These are phyloP conservation scores for Mastigias papua DNA, from an alignment of 30 jellyfish, hydroid and myxozoan species.

Conservation along the genomic window DNA sequence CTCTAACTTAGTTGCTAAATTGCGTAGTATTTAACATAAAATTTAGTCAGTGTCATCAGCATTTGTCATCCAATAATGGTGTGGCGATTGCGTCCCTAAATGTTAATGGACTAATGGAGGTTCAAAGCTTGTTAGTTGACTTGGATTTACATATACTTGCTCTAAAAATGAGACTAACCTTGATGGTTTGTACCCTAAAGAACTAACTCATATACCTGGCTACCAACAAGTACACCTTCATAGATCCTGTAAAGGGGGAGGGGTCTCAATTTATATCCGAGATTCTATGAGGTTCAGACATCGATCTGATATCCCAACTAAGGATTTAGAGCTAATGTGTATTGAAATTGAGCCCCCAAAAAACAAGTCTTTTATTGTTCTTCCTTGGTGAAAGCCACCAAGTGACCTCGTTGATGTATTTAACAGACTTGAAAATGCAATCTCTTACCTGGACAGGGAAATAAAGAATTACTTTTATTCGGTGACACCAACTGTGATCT, in stretches of 20 bases:
- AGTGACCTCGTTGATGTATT: conserved; percentile 14
- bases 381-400: conserved; percentile 53
- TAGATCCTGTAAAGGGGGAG: conserved; percentile 17
- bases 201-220: background rate
- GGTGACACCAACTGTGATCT: conserved; percentile 58
- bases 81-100: background rate
- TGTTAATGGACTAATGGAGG: no score
- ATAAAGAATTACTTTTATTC: conserved; percentile 18
- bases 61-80: background rate
- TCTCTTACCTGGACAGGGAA: conserved; percentile 11
- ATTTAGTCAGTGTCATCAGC: background rate
- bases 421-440: background rate
- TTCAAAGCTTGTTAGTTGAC: background rate
- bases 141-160: conserved; percentile 27
- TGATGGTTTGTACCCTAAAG: conserved; percentile 11
- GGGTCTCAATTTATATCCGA: conserved; percentile 43
- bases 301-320: background rate
- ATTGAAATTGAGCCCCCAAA: background rate
- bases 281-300: background rate
- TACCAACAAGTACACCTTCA: conserved; percentile 6
- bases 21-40: background rate
- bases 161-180: conserved; percentile 33
- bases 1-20: conserved; percentile 1
- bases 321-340: background rate
- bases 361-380: background rate